Base-by-base conservation (phyloP, 2,888 invertebrate genomes). In the Noctua janthina region DNA sequence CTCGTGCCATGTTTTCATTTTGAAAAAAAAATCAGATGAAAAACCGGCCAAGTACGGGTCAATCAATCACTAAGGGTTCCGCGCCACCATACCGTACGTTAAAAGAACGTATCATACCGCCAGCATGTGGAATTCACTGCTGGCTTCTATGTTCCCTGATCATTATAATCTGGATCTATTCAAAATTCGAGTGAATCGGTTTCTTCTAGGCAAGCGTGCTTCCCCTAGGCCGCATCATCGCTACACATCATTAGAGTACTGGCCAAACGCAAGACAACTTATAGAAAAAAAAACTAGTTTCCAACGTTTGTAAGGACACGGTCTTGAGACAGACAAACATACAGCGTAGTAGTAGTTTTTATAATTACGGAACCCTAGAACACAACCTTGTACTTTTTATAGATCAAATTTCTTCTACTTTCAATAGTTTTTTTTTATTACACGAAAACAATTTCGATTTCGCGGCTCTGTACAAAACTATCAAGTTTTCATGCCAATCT, bases 401-500 rank as follows among this genome's bases (percentile, higher is more conserved):
- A 3, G 20, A 46, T 23, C 11, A 62, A 10, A 46, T 20, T 68
- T n/a, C 6, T 15, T 43, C 29, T 13, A 29, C 10, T 64, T 46
- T 54, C 43, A 51, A 69, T 49, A 51, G 17, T 43, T 49, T 71
- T 43, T 49, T 71, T n/a, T 67, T 59, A 43, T n/a, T 56, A 7
- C 23, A n/a, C 0, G 15, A 67, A 75, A 76, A 71, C 64, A 59
- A 74, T 77, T 82, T 68, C 35, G 0, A 4, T 64, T 71, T 66
- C 29, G 51, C 10, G 17, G 56, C 76, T 77, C 64, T 59, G 13
- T 35, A 82, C 64, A 69, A 64, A 82, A 77, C 73, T 69, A 82
- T 43, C n/a, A 76, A 73, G n/a, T 51, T 35, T 69, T 62, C n/a
- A 17, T 13, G 8, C n/a, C 64, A 69, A 77, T 73, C 35, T 3